Percentiles rank a stretch among this genome's conserved stretches.
Evolutionary conservation across 2,888 invertebrate genomes (phyloP).

Genomic region (Polymixis flavicincta): DNA sequence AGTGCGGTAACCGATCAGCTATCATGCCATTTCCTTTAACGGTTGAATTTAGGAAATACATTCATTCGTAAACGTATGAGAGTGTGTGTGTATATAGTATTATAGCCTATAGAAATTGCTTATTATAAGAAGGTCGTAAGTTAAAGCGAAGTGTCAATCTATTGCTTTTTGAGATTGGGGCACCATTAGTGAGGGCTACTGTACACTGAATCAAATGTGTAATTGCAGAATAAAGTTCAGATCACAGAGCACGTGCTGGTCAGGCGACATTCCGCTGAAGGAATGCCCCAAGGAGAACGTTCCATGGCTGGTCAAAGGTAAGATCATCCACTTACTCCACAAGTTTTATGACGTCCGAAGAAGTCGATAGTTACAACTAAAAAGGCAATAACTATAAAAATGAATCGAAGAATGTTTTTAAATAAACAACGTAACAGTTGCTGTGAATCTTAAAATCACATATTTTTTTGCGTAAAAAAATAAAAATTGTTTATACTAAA

Average conservation of each 20-base stretch:
- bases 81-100: no score
- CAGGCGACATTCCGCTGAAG: slow-evolving; percentile 94
- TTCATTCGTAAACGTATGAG: no score
- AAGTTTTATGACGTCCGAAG: not conserved
- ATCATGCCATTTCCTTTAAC: no score
- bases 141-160: no score
- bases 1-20: no score
- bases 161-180: no score
- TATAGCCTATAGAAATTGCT: no score
- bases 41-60: no score
- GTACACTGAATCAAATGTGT: not conserved
- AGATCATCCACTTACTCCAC: slow-evolving; percentile 29
- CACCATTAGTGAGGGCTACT: no score
- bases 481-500: no score
- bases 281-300: slow-evolving; percentile 93
- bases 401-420: not conserved
- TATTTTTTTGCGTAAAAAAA: no score
- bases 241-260: slow-evolving; percentile 92
- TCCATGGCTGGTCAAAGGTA: slow-evolving; percentile 97
- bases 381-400: not conserved
- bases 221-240: slow-evolving; percentile 90
- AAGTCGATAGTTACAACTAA: not conserved
- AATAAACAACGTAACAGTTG: not conserved
- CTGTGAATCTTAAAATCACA: not conserved
- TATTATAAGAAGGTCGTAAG: no score